Base-by-base conservation (phyloP, 37 sponge, comb jelly and placozoan genomes). In the Petrosia ficiformis region DNA sequence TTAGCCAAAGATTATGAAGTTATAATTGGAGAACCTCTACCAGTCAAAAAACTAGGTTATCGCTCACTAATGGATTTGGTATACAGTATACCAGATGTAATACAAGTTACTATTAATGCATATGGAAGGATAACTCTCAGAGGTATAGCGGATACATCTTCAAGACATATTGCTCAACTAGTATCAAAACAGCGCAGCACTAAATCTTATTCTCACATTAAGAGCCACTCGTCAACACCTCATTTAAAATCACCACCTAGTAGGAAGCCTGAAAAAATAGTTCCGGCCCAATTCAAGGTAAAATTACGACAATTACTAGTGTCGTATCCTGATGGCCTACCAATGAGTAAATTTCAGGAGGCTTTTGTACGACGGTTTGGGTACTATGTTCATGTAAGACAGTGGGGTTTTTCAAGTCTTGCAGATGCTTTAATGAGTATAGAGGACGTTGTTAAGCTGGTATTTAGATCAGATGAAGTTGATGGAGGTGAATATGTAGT, bases 331-430 rank as follows among this genome's bases (percentile, higher is more conserved):
- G 69, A 80, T 67, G 87, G 87, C 3, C 31, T 86, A 3, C 29
- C 65, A 26, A 35, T 75, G 24, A 36, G 42, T 1, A 8, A 52
- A 4, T 80, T 86, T 54, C 31, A 33, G 14, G 87, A 86, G 1
- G 87, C 87, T 2, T 86, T 66, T 68, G 87, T 81, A 0, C 60
- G 70, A 4, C 63, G 81, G 25, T 86, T 86, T 60, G 76, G 70
- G 3, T 75, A 70, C 76, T 75, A 75, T 37, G 21, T 75, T 19
- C 44, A 44, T 42, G 74, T 39, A 28, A 25, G 21, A 0, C 8
- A 19, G 35, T 85, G 73, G 74, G 86, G 86, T 5, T 85, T 72
- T 39, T 0, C 19, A 2, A 28, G 67, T 4, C 34, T 85, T 16
- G 74, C 67, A 24, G 37, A 48, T 24, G 37, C 78, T 72, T 36